Evolutionary conservation across 37 sponge, comb jelly and placozoan genomes (phyloP), one percentile per base, ranked within the genome.

Genomic region (Chondrosia reniformis): DNA sequence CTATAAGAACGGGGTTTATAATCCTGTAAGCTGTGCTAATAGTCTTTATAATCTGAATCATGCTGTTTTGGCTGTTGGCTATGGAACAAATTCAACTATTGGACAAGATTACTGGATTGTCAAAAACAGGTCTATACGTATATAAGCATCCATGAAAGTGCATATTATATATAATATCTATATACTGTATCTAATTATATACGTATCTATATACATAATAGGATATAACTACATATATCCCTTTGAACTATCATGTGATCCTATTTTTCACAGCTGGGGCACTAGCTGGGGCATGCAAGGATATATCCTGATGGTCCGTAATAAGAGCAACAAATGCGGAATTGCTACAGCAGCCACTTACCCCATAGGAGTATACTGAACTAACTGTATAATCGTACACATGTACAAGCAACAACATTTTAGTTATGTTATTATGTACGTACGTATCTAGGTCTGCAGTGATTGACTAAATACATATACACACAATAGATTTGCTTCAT

Each of bases 11-110:
- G 97, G 97, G n/a, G 89, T 96, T 34, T 97, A 97, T 78, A 41
- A 89, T 44, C 90, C 89, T 74, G 79, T 79, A 0, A 61, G 43
- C 10, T 97, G 97, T 79, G 88, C 92, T 38, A 24, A 63, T 13
- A 89, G 79, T 22, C n/a, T n/a, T n/a, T n/a, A n/a, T 24, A n/a
- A 81, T 24, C 81, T 97, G 61, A 95, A 97, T 63, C 95, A 97
- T 75, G 94, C 86, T 46, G 97, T 93, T 22, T 67, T 96, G 84
- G 93, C 80, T 27, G 89, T 93, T 12, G 97, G 97, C 33, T 96
- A 96, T 56, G 97, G 97, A 1, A 78, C 67, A 4, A n/a, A n/a
- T n/a, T n/a, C n/a, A n/a, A 31, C 74, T 25, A 84, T 64, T 0
- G 86, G 85, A 0, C 36, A 74, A 45, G 84, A 84, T 33, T 93